Evolutionary conservation across 2,888 invertebrate genomes (phyloP), one percentile per base, ranked within the genome.

Genomic region (Rhorus exstirpatorius): DNA sequence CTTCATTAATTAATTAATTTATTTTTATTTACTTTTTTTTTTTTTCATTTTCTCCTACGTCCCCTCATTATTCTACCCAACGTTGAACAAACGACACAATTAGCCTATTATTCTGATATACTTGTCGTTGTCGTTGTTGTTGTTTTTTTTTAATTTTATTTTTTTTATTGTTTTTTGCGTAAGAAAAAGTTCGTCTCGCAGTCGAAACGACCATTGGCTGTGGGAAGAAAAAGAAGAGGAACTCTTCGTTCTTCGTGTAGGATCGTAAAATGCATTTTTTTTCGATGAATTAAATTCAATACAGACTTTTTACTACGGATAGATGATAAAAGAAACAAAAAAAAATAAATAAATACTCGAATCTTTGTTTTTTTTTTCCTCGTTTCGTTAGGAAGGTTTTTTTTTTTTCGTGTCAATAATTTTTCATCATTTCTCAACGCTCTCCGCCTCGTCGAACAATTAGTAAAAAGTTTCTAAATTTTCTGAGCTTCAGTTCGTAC

Each of bases 381-480:
- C n/a, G 10, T 58, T 46, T 17, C 55, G 67, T 41, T n/a, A n/a
- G n/a, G n/a, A n/a, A n/a, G n/a, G 41, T 1, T 17, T 35, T 63
- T 24, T 55, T 44, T 63, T 77, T 70, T 70, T 61, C 4, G 26
- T 49, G 41, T 53, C 46, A 19, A 51, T 46, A 14, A 68, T 44
- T 44, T 77, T 70, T 19, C 41, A 8, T 53, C 46, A 31, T 67
- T 63, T 79, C 55, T 38, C 70, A 49, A n/a, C 71, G 68, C 44
- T 67, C 65, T 65, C 46, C 26, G 68, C 58, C 65, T 75, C 68
- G 53, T 81, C 78, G 70, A 79, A 75, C 63, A 70, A 21, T 85
- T 81, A 75, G 85, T 85, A 85, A 83, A 85, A 85, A 84, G 83
- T 85, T 65, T 83, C 80, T 68, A 79, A 82, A 79, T 83, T 83